A percentile compares a stretch with the other conserved stretches of the same genome.
Evolutionary conservation across 2,113 vertebrate species (phyloP).

Genomic region (Scopus umbretta): DNA sequence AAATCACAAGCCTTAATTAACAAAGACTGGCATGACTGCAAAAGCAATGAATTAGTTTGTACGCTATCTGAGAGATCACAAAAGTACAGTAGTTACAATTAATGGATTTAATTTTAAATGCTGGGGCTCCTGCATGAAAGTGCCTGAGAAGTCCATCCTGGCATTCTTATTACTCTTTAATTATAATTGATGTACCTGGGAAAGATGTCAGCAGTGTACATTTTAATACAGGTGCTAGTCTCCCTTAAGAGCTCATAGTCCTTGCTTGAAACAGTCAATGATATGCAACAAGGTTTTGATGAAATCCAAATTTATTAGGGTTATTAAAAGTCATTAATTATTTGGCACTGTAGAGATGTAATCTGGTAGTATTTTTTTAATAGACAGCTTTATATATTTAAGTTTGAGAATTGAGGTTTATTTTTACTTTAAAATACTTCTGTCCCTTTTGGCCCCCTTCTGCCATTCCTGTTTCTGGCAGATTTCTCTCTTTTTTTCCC

Average conservation of each 20-base stretch:
- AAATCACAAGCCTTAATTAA: conserved; percentile 65
- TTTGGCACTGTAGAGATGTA: conserved; percentile 61
- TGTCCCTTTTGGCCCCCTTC: neutral
- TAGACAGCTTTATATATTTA: conserved; percentile 61
- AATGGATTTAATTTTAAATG: conserved; percentile 68
- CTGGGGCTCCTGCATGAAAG: conserved; percentile 13
- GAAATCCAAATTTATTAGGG: conserved; percentile 70
- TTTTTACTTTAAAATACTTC: conserved; percentile 31
- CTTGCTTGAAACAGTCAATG: neutral
- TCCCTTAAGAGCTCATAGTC: neutral
- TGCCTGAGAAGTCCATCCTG: conserved; percentile 55
- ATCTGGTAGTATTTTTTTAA: conserved; percentile 49
- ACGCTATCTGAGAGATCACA: conserved; percentile 46
- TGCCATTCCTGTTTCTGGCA: neutral
- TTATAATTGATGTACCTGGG: conserved; percentile 71
- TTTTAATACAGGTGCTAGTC: conserved; percentile 8
- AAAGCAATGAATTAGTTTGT: conserved; percentile 61
- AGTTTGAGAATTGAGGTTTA: conserved; percentile 30
- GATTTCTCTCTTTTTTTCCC: neutral
- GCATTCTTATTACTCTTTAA: conserved; percentile 67
- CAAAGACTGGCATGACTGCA: conserved; percentile 38
- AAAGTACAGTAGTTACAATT: conserved; percentile 60
- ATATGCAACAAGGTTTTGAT: conserved; percentile 62
- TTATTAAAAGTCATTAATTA: conserved; percentile 72
- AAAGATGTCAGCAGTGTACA: conserved; percentile 48